Conservation (phyloP, 2,113 vertebrate species). For the Sisor rabdophorus region DNA sequence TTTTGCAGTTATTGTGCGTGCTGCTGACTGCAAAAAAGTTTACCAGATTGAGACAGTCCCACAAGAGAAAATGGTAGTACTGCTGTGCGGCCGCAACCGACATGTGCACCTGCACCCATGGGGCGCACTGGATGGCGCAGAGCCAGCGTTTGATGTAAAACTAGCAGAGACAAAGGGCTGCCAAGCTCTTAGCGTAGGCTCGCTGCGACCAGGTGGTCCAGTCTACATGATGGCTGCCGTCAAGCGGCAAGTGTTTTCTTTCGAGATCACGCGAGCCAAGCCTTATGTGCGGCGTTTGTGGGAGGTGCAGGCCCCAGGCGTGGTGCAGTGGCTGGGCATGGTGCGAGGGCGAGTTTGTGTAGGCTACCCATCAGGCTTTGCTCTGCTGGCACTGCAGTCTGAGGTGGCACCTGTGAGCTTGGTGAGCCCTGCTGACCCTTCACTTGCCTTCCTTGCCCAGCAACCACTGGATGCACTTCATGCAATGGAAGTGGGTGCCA, state of each 20-base stretch:
- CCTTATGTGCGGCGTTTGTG: constrained; percentile 80
- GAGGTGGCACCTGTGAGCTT: constrained; percentile 88
- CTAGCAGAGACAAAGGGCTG: constrained; percentile 92
- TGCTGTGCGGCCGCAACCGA: constrained; percentile 87
- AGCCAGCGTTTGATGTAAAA: constrained; percentile 82
- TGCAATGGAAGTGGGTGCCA: constrained; percentile 80
- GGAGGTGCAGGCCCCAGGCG: constrained; percentile 84
- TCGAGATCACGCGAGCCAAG: constrained; percentile 83
- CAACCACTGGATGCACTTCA: constrained; percentile 89
- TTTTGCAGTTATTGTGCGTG: constrained; percentile 85
- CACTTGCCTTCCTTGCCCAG: constrained; percentile 88
- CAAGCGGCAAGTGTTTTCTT: constrained; percentile 89
- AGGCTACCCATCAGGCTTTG: constrained; percentile 92
- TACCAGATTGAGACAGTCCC: constrained; percentile 87
- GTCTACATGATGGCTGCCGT: constrained; percentile 85
- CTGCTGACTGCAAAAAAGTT: constrained; percentile 93
- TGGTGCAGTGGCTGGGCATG: constrained; percentile 88
- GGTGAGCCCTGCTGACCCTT: constrained; percentile 86
- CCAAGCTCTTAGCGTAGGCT: constrained; percentile 79
- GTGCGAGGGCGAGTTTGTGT: constrained; percentile 87
- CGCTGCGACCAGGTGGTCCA: constrained; percentile 70
- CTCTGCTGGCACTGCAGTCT: constrained; percentile 87
- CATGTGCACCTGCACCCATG: constrained; percentile 88
- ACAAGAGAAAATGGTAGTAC: constrained; percentile 80
- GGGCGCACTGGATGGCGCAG: constrained; percentile 84